A percentile compares a stretch with the other conserved stretches of the same genome.
Conservation (phyloP, 92 coral and sea anemone species). For the Bergia puertoricense region DNA sequence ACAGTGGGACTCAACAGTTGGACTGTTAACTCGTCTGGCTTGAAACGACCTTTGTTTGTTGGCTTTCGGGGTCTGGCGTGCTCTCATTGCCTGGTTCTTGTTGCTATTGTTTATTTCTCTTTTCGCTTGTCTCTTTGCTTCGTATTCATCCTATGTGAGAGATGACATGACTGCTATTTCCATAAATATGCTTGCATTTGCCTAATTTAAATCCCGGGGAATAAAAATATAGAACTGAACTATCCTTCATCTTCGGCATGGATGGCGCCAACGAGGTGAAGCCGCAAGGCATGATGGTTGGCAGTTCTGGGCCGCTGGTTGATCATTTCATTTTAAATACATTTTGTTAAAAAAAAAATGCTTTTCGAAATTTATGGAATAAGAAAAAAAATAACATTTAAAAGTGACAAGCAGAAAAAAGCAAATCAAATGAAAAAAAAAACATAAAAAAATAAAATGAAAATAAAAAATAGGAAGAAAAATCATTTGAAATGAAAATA, state of each 20-base stretch:
- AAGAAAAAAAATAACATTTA: background rate
- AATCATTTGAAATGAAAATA: background rate
- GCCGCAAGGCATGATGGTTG: constrained; percentile 10
- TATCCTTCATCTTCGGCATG: too few relatives aligned
- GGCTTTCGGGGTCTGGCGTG: background rate
- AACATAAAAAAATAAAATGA: background rate
- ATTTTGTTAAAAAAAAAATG: background rate
- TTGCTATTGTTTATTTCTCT: constrained; percentile 7
- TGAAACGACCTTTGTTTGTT: background rate
- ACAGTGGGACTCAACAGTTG: constrained; percentile 48
- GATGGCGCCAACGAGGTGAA: too few relatives aligned
- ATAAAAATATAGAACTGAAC: too few relatives aligned
- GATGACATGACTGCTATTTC: too few relatives aligned
- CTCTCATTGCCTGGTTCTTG: background rate
- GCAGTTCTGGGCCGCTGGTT: background rate
- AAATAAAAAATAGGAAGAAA: background rate
- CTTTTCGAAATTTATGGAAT: too few relatives aligned
- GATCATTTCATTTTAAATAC: background rate
- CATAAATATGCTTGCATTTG: too few relatives aligned
- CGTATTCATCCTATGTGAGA: background rate
- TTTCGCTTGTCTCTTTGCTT: constrained; percentile 50
- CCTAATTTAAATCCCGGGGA: too few relatives aligned
- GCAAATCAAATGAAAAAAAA: background rate
- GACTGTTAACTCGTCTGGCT: constrained; percentile 47
- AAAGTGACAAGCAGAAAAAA: background rate